Percentiles rank a stretch among this genome's conserved stretches.
These are phyloP conservation scores for Montipora efflorescens DNA, from an alignment of 64 coral and sea anemone species.

Conservation along the genomic window DNA sequence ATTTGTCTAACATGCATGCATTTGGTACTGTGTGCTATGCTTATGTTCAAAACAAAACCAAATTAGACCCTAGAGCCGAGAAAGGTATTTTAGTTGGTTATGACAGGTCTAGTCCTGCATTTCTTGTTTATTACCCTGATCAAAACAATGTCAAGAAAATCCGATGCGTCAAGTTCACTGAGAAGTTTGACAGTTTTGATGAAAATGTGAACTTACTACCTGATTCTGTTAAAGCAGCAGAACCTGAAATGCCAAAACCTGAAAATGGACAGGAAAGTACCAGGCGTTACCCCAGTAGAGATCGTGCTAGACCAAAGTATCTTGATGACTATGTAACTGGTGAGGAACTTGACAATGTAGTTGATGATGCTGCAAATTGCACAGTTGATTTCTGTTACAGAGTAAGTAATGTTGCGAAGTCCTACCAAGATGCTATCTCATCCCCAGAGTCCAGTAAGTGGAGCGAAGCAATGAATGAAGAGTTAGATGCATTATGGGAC, in stretches of 20 bases:
- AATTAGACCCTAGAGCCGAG: conserved; percentile 34
- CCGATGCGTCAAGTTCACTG: neutral
- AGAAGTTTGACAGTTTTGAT: neutral
- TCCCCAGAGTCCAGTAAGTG: no score
- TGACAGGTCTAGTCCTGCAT: conserved; percentile 51
- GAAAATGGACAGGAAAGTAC: neutral
- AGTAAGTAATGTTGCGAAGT: no score
- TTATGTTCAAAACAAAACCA: conserved; percentile 45
- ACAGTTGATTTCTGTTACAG: no score
- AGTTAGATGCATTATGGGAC: no score
- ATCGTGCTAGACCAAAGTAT: neutral
- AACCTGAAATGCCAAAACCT: neutral
- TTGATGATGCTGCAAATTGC: conserved; percentile 19
- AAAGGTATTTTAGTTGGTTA: conserved; percentile 66
- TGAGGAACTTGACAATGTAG: neutral
- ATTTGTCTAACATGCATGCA: conserved; percentile 39
- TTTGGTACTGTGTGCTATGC: conserved; percentile 71
- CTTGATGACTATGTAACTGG: conserved; percentile 10
- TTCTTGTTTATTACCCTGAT: conserved; percentile 65
- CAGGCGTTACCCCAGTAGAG: neutral
- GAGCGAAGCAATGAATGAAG: no score
- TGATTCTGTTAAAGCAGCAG: neutral
- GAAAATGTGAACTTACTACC: neutral
- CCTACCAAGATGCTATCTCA: no score
- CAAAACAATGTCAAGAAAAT: neutral